Conservation (phyloP, 2,113 vertebrate species). For the Callaeas wilsoni region DNA sequence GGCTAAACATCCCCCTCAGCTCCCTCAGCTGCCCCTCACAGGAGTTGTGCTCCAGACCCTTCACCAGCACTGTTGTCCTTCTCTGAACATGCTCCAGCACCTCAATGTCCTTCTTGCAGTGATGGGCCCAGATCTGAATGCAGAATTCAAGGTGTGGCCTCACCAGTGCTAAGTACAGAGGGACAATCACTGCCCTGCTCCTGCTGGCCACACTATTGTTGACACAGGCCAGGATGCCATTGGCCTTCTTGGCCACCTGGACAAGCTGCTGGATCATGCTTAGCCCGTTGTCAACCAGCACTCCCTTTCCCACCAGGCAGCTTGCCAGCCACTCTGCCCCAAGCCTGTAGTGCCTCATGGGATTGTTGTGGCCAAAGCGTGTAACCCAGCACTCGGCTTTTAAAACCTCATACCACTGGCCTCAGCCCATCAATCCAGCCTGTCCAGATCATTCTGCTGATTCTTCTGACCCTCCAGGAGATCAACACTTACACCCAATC, state of each 20-base stretch:
- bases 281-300: neutral
- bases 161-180: neutral
- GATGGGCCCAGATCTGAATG: neutral
- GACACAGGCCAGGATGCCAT: neutral
- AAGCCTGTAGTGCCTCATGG: too few species aligned
- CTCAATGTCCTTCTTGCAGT: neutral
- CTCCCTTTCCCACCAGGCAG: neutral
- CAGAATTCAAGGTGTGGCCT: neutral
- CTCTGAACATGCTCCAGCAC: neutral
- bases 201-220: neutral
- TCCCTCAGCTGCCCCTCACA: neutral
- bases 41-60: neutral
- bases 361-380: neutral
- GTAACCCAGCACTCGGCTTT: neutral
- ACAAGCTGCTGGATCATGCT: neutral
- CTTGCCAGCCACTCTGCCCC: neutral
- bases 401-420: neutral
- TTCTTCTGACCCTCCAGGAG: neutral
- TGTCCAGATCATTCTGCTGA: neutral
- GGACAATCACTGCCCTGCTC: neutral
- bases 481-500: neutral
- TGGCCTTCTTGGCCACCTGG: neutral
- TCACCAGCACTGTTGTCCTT: neutral
- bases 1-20: neutral
- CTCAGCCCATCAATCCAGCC: neutral